Evolutionary conservation across 2,888 invertebrate species (phyloP).

Genomic region (Heteromyza rotundicornis): DNA sequence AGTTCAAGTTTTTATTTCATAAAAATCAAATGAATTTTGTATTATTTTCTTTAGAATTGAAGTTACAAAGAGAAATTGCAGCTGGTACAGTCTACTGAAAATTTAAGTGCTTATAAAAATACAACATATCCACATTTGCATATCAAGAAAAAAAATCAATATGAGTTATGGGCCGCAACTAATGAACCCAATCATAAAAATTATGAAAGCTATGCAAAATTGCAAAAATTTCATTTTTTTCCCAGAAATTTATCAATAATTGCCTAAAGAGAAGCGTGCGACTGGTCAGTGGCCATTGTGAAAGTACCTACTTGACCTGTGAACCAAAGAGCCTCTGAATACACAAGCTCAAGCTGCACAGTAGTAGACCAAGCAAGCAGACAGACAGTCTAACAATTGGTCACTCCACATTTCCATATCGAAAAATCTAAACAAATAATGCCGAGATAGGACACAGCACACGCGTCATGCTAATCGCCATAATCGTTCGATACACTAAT

Average conservation of each 20-base stretch:
- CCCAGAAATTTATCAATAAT: neutral
- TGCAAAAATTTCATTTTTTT: neutral
- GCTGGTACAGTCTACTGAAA: too few relatives aligned
- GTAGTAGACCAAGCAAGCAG: neutral
- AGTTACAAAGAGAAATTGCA: too few relatives aligned
- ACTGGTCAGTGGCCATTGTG: too few relatives aligned
- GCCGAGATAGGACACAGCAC: constrained; percentile 3
- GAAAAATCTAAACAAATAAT: neutral
- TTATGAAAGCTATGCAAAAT: neutral
- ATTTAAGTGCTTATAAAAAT: too few relatives aligned
- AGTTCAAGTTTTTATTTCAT: too few relatives aligned
- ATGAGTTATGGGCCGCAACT: neutral
- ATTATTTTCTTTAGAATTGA: too few relatives aligned
- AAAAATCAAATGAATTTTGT: too few relatives aligned
- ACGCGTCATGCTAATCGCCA: constrained; percentile 37
- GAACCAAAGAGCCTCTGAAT: too few relatives aligned
- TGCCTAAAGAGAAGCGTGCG: neutral
- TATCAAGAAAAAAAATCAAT: neutral
- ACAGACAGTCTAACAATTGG: constrained; percentile 13
- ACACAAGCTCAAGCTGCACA: neutral
- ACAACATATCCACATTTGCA: neutral
- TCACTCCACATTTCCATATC: constrained; percentile 17
- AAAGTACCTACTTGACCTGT: too few relatives aligned
- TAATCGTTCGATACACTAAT: constrained; percentile 14
- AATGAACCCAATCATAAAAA: neutral